Evolutionary conservation across 2,113 vertebrate genomes (phyloP), one percentile per base, ranked within the genome.

Genomic region (Oryzias javanicus): DNA sequence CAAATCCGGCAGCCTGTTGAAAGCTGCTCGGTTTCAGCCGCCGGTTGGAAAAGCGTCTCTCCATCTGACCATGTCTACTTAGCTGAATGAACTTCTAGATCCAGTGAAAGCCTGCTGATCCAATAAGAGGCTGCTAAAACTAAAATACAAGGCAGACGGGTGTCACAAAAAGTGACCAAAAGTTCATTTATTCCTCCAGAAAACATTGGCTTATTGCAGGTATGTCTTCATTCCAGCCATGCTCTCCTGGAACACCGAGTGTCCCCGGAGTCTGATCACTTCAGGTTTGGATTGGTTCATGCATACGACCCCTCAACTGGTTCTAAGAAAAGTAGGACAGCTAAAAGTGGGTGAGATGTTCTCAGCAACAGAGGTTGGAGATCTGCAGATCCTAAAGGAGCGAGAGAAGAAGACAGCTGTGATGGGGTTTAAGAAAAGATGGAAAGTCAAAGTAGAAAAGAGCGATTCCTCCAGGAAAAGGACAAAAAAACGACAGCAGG

Each of bases 381-480:
- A 40, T 12, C 42, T 67, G 78, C 76, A 73, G 69, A 76, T 73
- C 78, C 63, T 46, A 67, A 61, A 2, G 17, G 41, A 55, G 52
- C 27, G 18, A 22, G 46, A 54, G 56, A 60, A 20, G 44, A 56
- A 67, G 44, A 60, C 10, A 53, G 52, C 45, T 49, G 60, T 59
- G 49, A 62, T 40, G 50, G 51, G 62, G 55, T 15, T 62, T 18
- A 44, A 53, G 46, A 57, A 56, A 55, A 18, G 57, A 60, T 67
- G 64, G 69, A 57, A 67, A 56, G 76, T 76, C 69, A 64, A 64
- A 56, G 62, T 70, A 74, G 71, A 78, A 67, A 71, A 70, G 70
- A 71, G 66, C 67, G 54, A 20, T 22, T 62, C 63, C 49, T 53
- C 14, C 5, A 71, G 62, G 69, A 49, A 67, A 54, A 65, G 60